Base-by-base conservation (phyloP, 2,888 invertebrate genomes). In the Thumatha senex region DNA sequence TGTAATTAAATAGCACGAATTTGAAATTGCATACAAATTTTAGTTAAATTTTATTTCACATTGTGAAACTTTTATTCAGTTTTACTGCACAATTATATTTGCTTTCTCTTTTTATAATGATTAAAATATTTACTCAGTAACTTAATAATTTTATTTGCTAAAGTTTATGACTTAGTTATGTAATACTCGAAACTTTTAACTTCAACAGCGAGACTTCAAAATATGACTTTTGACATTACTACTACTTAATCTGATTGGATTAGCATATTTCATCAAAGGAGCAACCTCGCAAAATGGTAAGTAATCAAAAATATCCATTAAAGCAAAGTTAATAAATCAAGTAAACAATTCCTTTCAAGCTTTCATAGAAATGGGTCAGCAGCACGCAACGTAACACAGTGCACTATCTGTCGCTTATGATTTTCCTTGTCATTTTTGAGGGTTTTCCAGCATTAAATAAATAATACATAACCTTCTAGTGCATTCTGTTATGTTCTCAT, bases 281-380 rank as follows among this genome's bases (percentile, higher is more conserved):
- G 15, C 12, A 30, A n/a, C 14, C 10, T 1, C 7, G 24, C 13
- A 8, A 46, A 46, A 34, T 29, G n/a, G 46, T 15, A 24, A 46
- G 12, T 29, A 43, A 39, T 18, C 31, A 44, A 43, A 43, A 43
- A 24, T 15, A 40, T 44, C 44, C 44, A 40, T 49, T 49, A 30
- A 45, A 40, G 44, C 40, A 35, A 35, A 40, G 44, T 40, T 34
- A 44, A 49, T 49, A 49, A 49, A 49, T 49, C 44, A 44, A 44
- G 29, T 34, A 34, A 40, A 40, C 49, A 44, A 40, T 49, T 40
- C n/a, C 34, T 40, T 39, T 1, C 39, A 49, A 40, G 18, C 18
- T 24, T 24, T 24, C 18, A 24, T 4, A 45, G 39, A 45, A 49
- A 49, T 49, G 44, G 49, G 44, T 49, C 40, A 24, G 30, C 49